Conservation (phyloP, 2,113 vertebrate genomes). For the Dryoscopus gambensis region DNA sequence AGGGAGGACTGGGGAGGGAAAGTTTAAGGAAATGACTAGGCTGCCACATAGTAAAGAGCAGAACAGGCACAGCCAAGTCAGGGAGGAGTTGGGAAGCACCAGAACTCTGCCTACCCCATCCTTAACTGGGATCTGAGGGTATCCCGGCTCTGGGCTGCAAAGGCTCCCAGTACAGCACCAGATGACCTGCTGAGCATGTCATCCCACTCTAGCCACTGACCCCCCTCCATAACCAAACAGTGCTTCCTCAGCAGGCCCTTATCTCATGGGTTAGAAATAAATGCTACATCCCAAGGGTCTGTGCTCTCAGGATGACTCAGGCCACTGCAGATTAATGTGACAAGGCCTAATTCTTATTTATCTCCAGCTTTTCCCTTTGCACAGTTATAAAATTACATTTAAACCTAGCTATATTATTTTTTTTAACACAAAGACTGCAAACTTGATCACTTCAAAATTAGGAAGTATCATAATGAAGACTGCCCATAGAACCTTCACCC, state of each 20-base stretch:
- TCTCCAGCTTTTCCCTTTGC: not conserved
- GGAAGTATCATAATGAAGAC: not conserved
- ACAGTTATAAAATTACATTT: not conserved
- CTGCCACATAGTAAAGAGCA: not conserved
- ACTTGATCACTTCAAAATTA: not conserved
- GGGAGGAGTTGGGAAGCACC: not conserved
- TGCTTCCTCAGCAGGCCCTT: not conserved
- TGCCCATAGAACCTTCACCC: not conserved
- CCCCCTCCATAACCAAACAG: not conserved
- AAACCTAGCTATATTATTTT: not conserved
- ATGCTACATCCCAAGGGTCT: not conserved
- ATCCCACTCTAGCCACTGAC: not conserved
- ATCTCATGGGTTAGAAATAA: not conserved
- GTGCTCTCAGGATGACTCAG: not conserved
- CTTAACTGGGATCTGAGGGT: not conserved
- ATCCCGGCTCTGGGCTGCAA: not conserved
- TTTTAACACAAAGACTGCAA: not conserved
- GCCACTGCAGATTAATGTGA: not conserved
- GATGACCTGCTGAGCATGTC: not conserved
- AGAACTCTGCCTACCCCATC: not conserved
- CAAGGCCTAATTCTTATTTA: not conserved
- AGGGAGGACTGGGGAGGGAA: accelerated
- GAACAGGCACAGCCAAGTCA: not conserved
- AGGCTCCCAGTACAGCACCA: not conserved
- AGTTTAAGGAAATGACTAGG: not conserved